Evolutionary conservation across 2,113 vertebrate genomes (phyloP), one percentile per base, ranked within the genome.

Genomic region (Ovibos moschatus): DNA sequence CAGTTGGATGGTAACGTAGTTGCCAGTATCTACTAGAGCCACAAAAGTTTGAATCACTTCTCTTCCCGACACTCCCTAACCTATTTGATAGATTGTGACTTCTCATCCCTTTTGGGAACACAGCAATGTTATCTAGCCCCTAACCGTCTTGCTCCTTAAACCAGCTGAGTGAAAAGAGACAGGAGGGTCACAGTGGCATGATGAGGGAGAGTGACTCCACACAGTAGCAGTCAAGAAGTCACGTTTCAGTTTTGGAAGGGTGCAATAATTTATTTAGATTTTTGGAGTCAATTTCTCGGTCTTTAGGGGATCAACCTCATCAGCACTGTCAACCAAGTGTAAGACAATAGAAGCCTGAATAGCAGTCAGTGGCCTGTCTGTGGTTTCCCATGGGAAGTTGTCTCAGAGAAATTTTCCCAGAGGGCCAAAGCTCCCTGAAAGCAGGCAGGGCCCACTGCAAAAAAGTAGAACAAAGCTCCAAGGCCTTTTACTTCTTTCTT

Each of bases 151-250:
- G 30, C 36, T 86, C 43, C 21, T 58, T 91, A 60, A 40, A 62
- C 19, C 84, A 67, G 10, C 28, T 47, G 81, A 96, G 57, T 79
- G n/a, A 89, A 55, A 21, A 16, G 19, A 84, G 10, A 12, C 17
- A 4, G 15, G n/a, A 27, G 78, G 9, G 15, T 43, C 7, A 3
- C 12, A 9, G 23, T 21, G 30, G 50, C 1, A 0, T 28, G 14
- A 11, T 40, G 55, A 17, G 3, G 21, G 27, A 4, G 13, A 55
- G 47, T 13, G 27, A 7, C 13, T 11, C 13, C 85, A 23, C 1
- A 6, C 25, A 10, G 28, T 19, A 60, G 11, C 25, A 14, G 23
- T 33, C 51, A 64, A 36, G 8, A 51, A 47, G 55, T 6, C 36
- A 36, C 28, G 1, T n/a, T 51, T 51, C 9, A 12, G 5, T 47